phyloP scores from a whole-genome alignment of 1,140 invertebrate species.

The Hylyphantes graminicola region DNA sequence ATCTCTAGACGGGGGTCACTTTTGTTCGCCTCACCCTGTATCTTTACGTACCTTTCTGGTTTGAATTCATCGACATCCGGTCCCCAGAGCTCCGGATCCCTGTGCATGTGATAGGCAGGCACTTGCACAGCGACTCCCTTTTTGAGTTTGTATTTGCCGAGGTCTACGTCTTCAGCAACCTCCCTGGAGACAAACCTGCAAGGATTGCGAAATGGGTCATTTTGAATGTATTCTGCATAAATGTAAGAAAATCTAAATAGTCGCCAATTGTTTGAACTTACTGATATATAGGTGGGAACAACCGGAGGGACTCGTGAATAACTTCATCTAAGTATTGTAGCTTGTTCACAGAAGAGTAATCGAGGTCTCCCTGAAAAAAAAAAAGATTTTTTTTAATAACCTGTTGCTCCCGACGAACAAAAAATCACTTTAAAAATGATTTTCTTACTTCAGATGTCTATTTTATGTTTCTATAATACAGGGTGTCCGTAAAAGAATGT shows the following conservation, averaged over 20 bases:
- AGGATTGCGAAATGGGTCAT: background rate
- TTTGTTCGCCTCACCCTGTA: too few relatives aligned
- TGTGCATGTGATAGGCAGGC: background rate
- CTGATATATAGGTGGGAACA: slow-evolving; percentile 65
- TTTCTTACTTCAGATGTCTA: too few relatives aligned
- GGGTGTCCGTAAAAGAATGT: too few relatives aligned
- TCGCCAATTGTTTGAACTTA: slow-evolving; percentile 11
- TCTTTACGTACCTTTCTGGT: slow-evolving; percentile 7
- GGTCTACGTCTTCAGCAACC: slow-evolving; percentile 6
- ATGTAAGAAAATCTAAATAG: too few relatives aligned
- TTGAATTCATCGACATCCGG: slow-evolving; percentile 7
- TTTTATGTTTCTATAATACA: too few relatives aligned
- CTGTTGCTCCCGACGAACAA: too few relatives aligned
- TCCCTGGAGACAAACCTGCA: slow-evolving; percentile 8
- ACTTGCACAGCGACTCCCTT: slow-evolving; percentile 15
- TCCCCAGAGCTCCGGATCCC: background rate
- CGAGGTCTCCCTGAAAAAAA: slow-evolving; percentile 54
- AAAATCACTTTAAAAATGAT: background rate
- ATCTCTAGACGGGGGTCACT: too few relatives aligned
- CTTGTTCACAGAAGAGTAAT: slow-evolving; percentile 65
- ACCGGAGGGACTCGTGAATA: slow-evolving; percentile 66
- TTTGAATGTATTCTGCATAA: too few relatives aligned
- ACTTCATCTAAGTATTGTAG: slow-evolving; percentile 67
- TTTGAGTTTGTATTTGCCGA: slow-evolving; percentile 8
- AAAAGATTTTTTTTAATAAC: background rate